Percentiles rank a stretch among this genome's conserved stretches.
Conservation (phyloP, 35 echinoderm and acorn worm species). For the Strongylocentrotus purpuratus region DNA sequence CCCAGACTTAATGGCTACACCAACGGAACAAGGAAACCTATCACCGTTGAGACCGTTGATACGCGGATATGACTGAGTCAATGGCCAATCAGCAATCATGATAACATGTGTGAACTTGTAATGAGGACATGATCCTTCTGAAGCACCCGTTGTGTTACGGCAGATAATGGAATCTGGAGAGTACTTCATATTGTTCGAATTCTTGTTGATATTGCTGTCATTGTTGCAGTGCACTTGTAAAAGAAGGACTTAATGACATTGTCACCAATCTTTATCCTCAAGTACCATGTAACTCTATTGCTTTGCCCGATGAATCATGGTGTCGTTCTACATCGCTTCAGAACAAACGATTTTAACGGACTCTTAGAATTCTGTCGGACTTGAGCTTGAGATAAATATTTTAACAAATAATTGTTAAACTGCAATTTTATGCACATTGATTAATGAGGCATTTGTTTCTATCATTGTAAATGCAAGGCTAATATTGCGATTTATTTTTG, state of each 20-base stretch:
- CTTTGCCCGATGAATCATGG: neutral
- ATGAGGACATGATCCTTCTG: neutral
- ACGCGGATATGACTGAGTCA: slow-evolving; percentile 59
- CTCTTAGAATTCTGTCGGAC: neutral
- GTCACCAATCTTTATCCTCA: neutral
- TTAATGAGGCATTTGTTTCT: neutral
- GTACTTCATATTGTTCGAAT: neutral
- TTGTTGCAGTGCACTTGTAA: neutral
- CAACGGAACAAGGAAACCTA: slow-evolving; percentile 63
- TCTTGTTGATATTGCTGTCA: neutral
- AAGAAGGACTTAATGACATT: neutral
- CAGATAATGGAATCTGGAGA: neutral
- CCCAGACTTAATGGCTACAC: slow-evolving; percentile 57
- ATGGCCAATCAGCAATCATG: neutral
- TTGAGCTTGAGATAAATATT: too few relatives aligned
- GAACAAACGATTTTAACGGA: neutral
- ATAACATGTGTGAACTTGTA: neutral
- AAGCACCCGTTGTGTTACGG: neutral
- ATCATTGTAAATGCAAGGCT: neutral
- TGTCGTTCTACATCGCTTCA: neutral
- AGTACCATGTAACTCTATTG: neutral
- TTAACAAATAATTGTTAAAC: neutral
- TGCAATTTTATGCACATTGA: neutral
- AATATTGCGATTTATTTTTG: too few relatives aligned
- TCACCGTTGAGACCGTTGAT: slow-evolving; percentile 70